Percentiles rank a stretch among this genome's conserved stretches.
Conservation (phyloP, 2,888 invertebrate genomes). For the Deroplatys truncata region DNA sequence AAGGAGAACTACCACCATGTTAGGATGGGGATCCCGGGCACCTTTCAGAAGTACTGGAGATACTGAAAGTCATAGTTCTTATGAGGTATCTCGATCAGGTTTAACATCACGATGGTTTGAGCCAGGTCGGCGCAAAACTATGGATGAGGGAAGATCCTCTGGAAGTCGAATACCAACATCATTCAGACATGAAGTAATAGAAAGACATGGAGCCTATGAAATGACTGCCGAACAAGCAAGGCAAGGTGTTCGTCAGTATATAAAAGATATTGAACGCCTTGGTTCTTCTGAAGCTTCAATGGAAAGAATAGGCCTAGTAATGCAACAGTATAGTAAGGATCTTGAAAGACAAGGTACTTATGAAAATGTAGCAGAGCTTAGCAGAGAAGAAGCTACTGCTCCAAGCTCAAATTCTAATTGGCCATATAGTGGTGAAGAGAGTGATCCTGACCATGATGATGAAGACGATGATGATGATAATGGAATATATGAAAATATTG, state of each 20-base stretch:
- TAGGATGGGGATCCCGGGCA: constrained; percentile 5
- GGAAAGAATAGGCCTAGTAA: constrained; percentile 6
- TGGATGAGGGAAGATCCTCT: not conserved
- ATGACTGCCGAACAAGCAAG: constrained; percentile 9
- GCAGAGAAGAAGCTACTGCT: not conserved
- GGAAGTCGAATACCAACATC: not conserved
- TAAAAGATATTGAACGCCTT: constrained; percentile 3
- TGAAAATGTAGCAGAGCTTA: constrained; percentile 5
- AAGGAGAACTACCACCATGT: not conserved
- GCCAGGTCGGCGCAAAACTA: not conserved
- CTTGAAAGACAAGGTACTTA: constrained; percentile 6
- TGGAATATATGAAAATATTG: constrained; percentile 14
- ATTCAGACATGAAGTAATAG: not conserved
- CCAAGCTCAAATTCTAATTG: not conserved
- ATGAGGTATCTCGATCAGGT: constrained; percentile 4
- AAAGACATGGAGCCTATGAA: constrained; percentile 2
- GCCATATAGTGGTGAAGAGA: constrained; percentile 6
- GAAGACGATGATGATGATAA: constrained; percentile 1
- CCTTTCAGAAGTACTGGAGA: not conserved
- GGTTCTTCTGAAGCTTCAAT: constrained; percentile 2
- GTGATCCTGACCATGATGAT: constrained; percentile 2
- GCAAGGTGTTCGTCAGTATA: constrained; percentile 1
- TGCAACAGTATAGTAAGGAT: constrained; percentile 13
- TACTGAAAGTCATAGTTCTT: not conserved
- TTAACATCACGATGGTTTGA: not conserved